Evolutionary conservation across 2,797 vertebrate genomes (phyloP).

Genomic region (Danionella dracula): DNA sequence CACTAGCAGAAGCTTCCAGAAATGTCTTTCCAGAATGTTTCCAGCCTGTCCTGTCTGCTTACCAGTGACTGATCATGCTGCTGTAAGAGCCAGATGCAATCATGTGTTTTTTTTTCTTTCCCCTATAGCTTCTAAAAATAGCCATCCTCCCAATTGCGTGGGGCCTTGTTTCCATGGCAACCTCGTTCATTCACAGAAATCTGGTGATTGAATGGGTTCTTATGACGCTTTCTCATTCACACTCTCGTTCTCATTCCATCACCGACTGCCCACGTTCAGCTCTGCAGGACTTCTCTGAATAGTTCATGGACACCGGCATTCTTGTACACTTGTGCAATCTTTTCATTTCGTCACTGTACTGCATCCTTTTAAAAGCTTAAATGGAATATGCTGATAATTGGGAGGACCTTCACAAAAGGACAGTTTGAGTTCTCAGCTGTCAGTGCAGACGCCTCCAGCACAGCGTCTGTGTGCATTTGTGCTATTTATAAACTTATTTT

Average conservation of each 20-base stretch:
- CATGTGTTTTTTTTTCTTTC: slow-evolving; percentile 54
- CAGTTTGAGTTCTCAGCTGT: background rate
- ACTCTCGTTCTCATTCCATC: slow-evolving; percentile 10
- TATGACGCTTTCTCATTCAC: slow-evolving; percentile 20
- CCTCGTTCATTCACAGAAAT: slow-evolving; percentile 71
- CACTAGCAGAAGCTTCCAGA: background rate
- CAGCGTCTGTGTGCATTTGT: background rate
- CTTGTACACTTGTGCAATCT: background rate
- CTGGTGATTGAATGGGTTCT: slow-evolving; percentile 45
- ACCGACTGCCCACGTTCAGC: background rate
- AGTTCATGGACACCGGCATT: background rate
- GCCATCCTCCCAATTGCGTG: slow-evolving; percentile 55
- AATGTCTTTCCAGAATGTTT: background rate
- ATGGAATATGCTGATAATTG: slow-evolving; percentile 1
- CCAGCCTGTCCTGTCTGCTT: background rate
- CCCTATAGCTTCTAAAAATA: slow-evolving; percentile 65
- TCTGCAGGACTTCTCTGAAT: background rate
- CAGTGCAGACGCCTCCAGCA: background rate
- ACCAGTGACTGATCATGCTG: background rate
- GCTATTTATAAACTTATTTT: slow-evolving; percentile 14
- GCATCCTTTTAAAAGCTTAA: background rate
- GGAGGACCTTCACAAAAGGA: slow-evolving; percentile 14
- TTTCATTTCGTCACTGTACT: background rate
- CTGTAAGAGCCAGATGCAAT: slow-evolving; percentile 21
- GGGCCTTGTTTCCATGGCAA: slow-evolving; percentile 68